Evolutionary conservation across 1,140 invertebrate genomes (phyloP).

Genomic region (Laodelphax striatellus): DNA sequence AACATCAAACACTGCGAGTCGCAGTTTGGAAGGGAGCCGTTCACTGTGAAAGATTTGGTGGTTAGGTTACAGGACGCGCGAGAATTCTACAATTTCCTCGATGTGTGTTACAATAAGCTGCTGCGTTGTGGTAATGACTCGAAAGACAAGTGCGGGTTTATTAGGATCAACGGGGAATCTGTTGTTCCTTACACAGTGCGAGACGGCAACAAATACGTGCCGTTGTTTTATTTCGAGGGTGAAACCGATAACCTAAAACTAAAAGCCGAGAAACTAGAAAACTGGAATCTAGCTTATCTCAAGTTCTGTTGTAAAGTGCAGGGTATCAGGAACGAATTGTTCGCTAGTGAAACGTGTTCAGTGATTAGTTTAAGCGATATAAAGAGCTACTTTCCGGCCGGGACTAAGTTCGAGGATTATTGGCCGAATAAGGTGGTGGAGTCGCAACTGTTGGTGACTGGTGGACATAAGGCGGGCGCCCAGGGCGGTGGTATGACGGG

Average conservation of each 20-base stretch:
- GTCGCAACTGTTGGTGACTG: slow-evolving; percentile 48
- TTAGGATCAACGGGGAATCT: slow-evolving; percentile 85
- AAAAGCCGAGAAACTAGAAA: slow-evolving; percentile 70
- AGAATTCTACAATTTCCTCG: slow-evolving; percentile 83
- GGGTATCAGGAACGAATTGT: slow-evolving; percentile 80
- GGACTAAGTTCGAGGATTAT: slow-evolving; percentile 80
- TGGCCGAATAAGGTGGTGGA: slow-evolving; percentile 73
- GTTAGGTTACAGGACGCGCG: slow-evolving; percentile 70
- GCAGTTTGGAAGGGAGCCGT: slow-evolving; percentile 80
- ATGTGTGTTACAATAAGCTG: slow-evolving; percentile 75
- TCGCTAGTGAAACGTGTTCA: slow-evolving; percentile 76
- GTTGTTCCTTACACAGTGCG: slow-evolving; percentile 86
- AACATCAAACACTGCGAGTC: slow-evolving; percentile 85
- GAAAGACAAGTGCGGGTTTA: slow-evolving; percentile 81
- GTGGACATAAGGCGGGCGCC: slow-evolving; percentile 25
- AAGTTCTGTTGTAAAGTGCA: slow-evolving; percentile 92
- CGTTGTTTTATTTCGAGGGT: slow-evolving; percentile 87
- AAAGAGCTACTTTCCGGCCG: slow-evolving; percentile 78
- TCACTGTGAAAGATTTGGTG: slow-evolving; percentile 80
- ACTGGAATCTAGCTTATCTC: slow-evolving; percentile 84
- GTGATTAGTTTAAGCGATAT: slow-evolving; percentile 83
- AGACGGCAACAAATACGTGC: slow-evolving; percentile 74
- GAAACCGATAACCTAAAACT: slow-evolving; percentile 80
- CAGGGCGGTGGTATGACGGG: not conserved
- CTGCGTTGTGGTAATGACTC: slow-evolving; percentile 45